phyloP scores from a whole-genome alignment of 2,888 invertebrate species.

The Melinaea marsaeus region DNA sequence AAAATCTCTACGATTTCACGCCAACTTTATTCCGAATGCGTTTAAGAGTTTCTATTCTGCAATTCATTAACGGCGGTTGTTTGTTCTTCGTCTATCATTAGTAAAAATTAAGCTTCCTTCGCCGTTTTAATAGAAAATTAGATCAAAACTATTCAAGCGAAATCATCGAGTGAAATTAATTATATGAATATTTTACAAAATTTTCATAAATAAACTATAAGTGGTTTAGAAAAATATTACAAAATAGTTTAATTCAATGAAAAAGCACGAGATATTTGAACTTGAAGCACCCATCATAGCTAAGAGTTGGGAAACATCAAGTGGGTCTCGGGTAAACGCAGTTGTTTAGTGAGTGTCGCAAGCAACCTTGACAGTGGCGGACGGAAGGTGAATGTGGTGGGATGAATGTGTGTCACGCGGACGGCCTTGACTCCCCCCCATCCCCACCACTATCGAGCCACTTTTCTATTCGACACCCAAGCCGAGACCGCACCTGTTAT shows the following conservation, averaged over 20 bases:
- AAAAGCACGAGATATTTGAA: conserved; percentile 25
- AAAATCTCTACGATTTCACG: conserved; percentile 78
- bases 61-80: conserved; percentile 58
- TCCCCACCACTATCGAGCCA: conserved; percentile 48
- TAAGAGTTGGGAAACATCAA: conserved; percentile 42
- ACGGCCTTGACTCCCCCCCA: conserved; percentile 71
- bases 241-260: conserved; percentile 28
- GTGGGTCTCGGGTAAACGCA: conserved; percentile 48
- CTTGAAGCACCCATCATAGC: conserved; percentile 27
- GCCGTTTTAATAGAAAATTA: too few species aligned
- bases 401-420: conserved; percentile 70
- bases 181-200: too few species aligned
- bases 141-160: too few species aligned
- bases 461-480: conserved; percentile 41
- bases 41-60: conserved; percentile 69
- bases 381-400: conserved; percentile 73
- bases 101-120: neutral
- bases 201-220: neutral
- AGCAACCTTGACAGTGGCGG: conserved; percentile 73
- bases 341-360: conserved; percentile 49
- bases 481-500: conserved; percentile 4
- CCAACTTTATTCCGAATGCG: conserved; percentile 72
- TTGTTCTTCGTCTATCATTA: neutral
- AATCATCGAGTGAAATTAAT: too few species aligned
- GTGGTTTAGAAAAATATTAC: conserved; percentile 35